Evolutionary conservation across 2,113 vertebrate genomes (phyloP), one percentile per base, ranked within the genome.

Genomic region (Synchiropus splendidus): DNA sequence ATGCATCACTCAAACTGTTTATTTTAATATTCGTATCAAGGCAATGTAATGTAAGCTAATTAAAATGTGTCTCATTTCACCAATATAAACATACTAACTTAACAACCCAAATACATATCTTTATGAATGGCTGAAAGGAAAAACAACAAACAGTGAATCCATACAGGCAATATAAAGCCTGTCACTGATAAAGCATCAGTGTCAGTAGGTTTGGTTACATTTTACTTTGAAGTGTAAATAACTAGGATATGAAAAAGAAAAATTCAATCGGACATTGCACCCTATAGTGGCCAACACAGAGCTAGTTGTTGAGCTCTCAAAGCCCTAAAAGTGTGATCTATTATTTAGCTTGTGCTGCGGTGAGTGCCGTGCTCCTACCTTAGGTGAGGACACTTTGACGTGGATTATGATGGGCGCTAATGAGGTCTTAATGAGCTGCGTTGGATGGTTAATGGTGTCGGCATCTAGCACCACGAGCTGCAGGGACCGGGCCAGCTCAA

Each of bases 311-410:
- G 8, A 27, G 21, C 21, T 27, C 21, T 8, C 21, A 27, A 27
- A 27, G 21, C 21, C 21, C 21, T 27, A 27, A 27, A 27, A 27
- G 21, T 27, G 21, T 27, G 8, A 27, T 27, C 8, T 8, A 27
- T 27, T 27, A 27, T 27, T 27, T 27, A 27, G 21, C 8, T 5
- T 27, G 21, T 5, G 21, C 21, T 27, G 21, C 21, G 4, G 21
- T 8, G 21, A 14, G 4, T 3, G 35, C 14, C 9, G 5, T 9
- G 15, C 38, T 1, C 64, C 48, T 85, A 99, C 95, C 91, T 99
- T 99, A 44, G 92, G 91, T 49, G 95, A 99, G 52, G 95, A 98
- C 55, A 99, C 94, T 86, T 99, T 99, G 12, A 99, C 94, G 1
- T 98, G 94, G 61, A 97, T 88, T 18, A 99, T 94, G 69, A 99